Evolutionary conservation across 1,140 invertebrate genomes (phyloP), one percentile per base, ranked within the genome.

Genomic region (Halictus rubicundus): DNA sequence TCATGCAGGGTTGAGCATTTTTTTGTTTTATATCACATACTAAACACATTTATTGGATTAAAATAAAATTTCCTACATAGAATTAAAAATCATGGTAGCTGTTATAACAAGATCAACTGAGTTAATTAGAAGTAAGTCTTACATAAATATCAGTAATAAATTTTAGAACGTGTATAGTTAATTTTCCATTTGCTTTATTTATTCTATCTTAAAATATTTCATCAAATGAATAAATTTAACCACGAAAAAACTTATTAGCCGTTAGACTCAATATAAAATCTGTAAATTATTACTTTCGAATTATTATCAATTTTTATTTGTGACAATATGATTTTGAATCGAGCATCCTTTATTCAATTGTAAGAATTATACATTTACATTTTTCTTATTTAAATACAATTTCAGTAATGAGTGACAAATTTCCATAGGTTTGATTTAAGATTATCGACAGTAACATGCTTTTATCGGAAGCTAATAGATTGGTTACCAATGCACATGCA

Each of bases 171-270:
- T 88, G 83, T 91, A 91, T 88, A 89, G 84, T 74, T 90, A 88
- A 91, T 91, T 92, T 92, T 91, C 75, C 91, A 92, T 91, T 85
- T 86, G 85, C 82, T 90, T 74, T 89, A 91, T 90, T 91, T 92
- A 91, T 91, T 91, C 78, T 85, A 86, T 88, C 21, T 39, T 52
- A 78, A 84, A 80, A 32, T 83, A 81, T 80, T 83, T 88, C 82
- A 78, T 72, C 72, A 23, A 57, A 78, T 32, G 25, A 52, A 77
- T 49, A 71, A 80, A 77, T 68, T 77, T 68, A 21, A 77, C 16
- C 8, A 23, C 14, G 42, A 27, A 46, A 27, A 74, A 74, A 66
- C 16, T 42, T 65, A n/a, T 14, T 42, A 73, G 25, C 23, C 39
- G 6, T 25, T 66, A 52, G n/a, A 59, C 60, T 65, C n/a, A 14